Evolutionary conservation across 30 jellyfish, hydroid and myxozoan species (phyloP).

Genomic region (Aurelia aurita): DNA sequence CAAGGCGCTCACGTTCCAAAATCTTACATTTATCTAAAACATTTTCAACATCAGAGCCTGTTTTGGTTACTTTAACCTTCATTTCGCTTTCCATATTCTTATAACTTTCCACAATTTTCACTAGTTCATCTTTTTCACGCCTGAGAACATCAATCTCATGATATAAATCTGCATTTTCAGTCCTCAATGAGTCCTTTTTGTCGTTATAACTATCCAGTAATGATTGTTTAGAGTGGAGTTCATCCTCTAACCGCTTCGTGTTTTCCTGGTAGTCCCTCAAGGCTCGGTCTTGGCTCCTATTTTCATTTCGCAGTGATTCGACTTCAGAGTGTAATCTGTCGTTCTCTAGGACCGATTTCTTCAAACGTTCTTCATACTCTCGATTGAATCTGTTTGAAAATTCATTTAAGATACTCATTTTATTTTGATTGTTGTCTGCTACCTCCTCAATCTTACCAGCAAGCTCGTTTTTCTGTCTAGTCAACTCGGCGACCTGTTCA

Average conservation of each 20-base stretch:
- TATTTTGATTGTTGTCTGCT: slow-evolving; percentile 28
- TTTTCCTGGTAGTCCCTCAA: slow-evolving; percentile 50
- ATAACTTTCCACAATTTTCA: slow-evolving; percentile 25
- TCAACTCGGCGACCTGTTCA: slow-evolving; percentile 60
- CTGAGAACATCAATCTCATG: slow-evolving; percentile 76
- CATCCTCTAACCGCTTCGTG: slow-evolving; percentile 51
- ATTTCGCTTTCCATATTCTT: slow-evolving; percentile 35
- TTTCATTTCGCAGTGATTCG: slow-evolving; percentile 43
- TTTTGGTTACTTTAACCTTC: slow-evolving; percentile 31
- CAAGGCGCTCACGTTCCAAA: slow-evolving; percentile 78
- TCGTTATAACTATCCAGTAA: slow-evolving; percentile 58
- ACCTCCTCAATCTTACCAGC: slow-evolving; percentile 61
- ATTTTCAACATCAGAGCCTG: slow-evolving; percentile 30
- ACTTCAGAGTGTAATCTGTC: slow-evolving; percentile 54
- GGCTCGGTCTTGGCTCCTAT: slow-evolving; percentile 34
- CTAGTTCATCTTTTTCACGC: slow-evolving; percentile 74
- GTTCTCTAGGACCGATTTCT: slow-evolving; percentile 61
- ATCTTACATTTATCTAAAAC: slow-evolving; percentile 61
- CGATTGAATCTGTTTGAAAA: slow-evolving; percentile 45
- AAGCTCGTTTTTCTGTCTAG: slow-evolving; percentile 65
- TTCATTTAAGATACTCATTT: slow-evolving; percentile 52
- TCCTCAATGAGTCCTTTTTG: slow-evolving; percentile 48
- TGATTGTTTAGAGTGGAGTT: slow-evolving; percentile 44
- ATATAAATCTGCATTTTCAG: slow-evolving; percentile 69
- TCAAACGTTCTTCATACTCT: slow-evolving; percentile 86